Evolutionary conservation across 1,140 invertebrate genomes (phyloP).

Genomic region (Tetramorium simillimum): DNA sequence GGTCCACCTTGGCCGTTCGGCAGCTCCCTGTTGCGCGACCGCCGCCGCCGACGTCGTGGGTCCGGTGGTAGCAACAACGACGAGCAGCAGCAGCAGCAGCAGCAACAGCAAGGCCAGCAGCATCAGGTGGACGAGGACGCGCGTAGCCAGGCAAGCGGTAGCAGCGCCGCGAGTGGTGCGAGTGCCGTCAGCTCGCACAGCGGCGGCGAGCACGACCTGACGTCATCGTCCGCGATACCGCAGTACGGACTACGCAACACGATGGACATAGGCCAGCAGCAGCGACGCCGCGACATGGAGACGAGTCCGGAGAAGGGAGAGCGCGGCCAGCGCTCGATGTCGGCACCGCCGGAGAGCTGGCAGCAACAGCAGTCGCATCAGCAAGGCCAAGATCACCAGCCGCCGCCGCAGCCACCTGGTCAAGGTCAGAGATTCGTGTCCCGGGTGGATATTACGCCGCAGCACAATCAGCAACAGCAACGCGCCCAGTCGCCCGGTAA

Average conservation of each 20-base stretch:
- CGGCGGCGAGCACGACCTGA: slow-evolving; percentile 75
- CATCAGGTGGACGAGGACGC: slow-evolving; percentile 79
- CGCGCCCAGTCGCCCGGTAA: slow-evolving; percentile 72
- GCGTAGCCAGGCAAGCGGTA: slow-evolving; percentile 80
- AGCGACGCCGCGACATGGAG: slow-evolving; percentile 86
- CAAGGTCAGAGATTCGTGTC: slow-evolving; percentile 84
- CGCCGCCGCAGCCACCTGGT: slow-evolving; percentile 28
- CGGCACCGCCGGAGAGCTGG: slow-evolving; percentile 87
- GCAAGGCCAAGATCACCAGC: slow-evolving; percentile 75
- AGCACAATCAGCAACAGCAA: slow-evolving; percentile 73
- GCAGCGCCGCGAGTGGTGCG: slow-evolving; percentile 80
- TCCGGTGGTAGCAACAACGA: slow-evolving; percentile 68
- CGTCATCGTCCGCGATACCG: slow-evolving; percentile 82
- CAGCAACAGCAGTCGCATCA: slow-evolving; percentile 73
- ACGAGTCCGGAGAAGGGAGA: slow-evolving; percentile 85
- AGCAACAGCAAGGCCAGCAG: slow-evolving; percentile 65
- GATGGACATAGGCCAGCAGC: slow-evolving; percentile 90
- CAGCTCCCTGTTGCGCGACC: slow-evolving; percentile 50
- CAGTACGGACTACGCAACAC: slow-evolving; percentile 91
- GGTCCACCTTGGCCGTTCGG: slow-evolving; percentile 83
- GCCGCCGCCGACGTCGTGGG: slow-evolving; percentile 79
- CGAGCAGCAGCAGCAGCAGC: slow-evolving; percentile 69
- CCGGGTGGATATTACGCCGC: slow-evolving; percentile 87
- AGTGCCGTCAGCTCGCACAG: slow-evolving; percentile 80
- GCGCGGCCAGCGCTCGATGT: slow-evolving; percentile 89